Evolutionary conservation across 1,140 invertebrate species (phyloP), one percentile per base, ranked within the genome.

Genomic region (Lethocerus indicus): DNA sequence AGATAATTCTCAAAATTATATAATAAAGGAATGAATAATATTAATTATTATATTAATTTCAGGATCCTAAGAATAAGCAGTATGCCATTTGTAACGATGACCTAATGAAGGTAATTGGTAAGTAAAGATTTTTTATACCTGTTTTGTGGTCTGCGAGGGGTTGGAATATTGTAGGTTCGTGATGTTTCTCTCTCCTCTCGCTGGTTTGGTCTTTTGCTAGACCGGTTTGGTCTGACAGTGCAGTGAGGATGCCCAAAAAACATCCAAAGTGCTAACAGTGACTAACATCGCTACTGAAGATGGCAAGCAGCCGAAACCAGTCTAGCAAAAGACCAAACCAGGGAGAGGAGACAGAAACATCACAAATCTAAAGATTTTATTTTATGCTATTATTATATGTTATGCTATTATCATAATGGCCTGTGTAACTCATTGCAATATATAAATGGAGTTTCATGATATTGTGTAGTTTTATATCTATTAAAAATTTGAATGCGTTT

Each of bases 11-110:
- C 21, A 14, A 50, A 29, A 42, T 52, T 40, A 26, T 21, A 49
- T 1, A 13, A 26, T 41, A 7, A 7, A 26, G 6, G 13, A 25
- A 23, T 23, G 9, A 23, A 23, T 9, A 9, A 24, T 32, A 47
- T 48, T 49, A 29, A 39, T 53, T 24, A 52, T 41, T 47, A 61
- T 54, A 52, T 49, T 55, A 55, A 49, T 67, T 68, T 54, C 60
- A 79, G 69, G 88, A 93, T 63, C 88, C 87, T 7, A 90, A 87
- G 59, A 93, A 94, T 65, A 93, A 88, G 65, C 88, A 92, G 63
- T 93, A 78, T 61, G 87, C 88, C 39, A 86, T 93, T 57, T 94
- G 89, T 66, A 88, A 95, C 62, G 87, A 89, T 37, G 83, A 90
- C 49, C 67, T 94, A 14, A 69, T 83, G 63, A 88, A 87, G 67